phyloP scores from a whole-genome alignment of 1,140 invertebrate genomes.

The Asobara japonica region DNA sequence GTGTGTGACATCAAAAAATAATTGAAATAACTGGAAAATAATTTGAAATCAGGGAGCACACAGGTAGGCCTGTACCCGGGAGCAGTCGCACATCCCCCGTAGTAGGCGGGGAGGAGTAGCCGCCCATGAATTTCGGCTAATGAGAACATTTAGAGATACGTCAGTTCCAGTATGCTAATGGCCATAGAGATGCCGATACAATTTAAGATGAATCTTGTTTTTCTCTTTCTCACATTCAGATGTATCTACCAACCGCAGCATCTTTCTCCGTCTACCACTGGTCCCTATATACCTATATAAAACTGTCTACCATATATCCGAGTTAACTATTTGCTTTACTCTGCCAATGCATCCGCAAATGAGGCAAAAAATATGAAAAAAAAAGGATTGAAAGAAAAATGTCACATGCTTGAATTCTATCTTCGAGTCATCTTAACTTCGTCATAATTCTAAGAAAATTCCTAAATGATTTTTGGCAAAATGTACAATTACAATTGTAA shows the following conservation, averaged over 20 bases:
- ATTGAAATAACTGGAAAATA: too few species aligned
- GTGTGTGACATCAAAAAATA: too few species aligned
- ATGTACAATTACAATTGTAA: too few species aligned
- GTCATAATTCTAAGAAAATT: too few species aligned
- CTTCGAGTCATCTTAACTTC: too few species aligned
- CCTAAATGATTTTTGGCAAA: too few species aligned
- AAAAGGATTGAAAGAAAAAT: neutral
- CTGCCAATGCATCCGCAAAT: neutral
- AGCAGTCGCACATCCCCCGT: conserved; percentile 32
- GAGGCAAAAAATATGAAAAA: neutral
- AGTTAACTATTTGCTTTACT: conserved; percentile 57
- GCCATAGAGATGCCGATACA: conserved; percentile 68
- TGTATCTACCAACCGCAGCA: conserved; percentile 19
- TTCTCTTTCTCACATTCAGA: conserved; percentile 28
- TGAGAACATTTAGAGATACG: conserved; percentile 68
- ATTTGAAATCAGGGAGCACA: too few species aligned
- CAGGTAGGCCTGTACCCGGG: conserved; percentile 35
- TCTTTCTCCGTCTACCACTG: conserved; percentile 34
- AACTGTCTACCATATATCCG: conserved; percentile 61
- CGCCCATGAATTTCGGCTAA: conserved; percentile 68
- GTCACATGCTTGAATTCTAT: neutral
- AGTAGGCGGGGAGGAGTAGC: conserved; percentile 50
- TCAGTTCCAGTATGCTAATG: conserved; percentile 69
- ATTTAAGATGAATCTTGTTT: conserved; percentile 66
- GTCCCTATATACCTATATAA: conserved; percentile 56